Evolutionary conservation across 2,888 invertebrate genomes (phyloP).

Genomic region (Aphrophora alni): DNA sequence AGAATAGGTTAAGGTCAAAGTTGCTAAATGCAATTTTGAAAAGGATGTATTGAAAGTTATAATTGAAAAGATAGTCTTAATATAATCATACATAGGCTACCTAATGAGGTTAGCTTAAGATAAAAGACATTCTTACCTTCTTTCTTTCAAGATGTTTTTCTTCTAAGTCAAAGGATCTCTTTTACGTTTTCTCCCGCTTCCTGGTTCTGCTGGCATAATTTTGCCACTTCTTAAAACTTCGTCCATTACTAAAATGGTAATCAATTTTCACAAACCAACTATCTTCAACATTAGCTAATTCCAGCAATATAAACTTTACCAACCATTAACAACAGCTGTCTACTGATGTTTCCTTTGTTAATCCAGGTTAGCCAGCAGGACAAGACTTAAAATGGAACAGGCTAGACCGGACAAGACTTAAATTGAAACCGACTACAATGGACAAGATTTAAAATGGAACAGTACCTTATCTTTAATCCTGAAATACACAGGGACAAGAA

Average conservation of each 20-base stretch:
- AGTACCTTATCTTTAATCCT: slow-evolving; percentile 15
- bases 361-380: neutral
- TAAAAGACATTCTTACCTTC: no score
- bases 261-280: no score
- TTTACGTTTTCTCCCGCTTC: slow-evolving; percentile 10
- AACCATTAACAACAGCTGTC: no score
- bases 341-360: no score
- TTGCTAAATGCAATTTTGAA: no score
- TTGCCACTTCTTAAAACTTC: slow-evolving; percentile 3
- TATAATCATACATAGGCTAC: no score
- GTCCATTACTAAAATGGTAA: neutral
- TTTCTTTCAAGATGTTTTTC: slow-evolving; percentile 13
- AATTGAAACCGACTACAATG: slow-evolving; percentile 12
- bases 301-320: no score
- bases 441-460: slow-evolving; percentile 24
- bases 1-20: no score
- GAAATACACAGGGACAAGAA: slow-evolving; percentile 25
- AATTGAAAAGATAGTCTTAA: no score
- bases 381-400: slow-evolving; percentile 6
- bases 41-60: no score
- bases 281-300: no score
- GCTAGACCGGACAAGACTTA: slow-evolving; percentile 10
- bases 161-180: neutral
- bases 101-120: no score
- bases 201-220: neutral